Percentiles rank a stretch among this genome's conserved stretches.
phyloP scores from a whole-genome alignment of 1,140 invertebrate species.

The Holotrichia oblita region DNA sequence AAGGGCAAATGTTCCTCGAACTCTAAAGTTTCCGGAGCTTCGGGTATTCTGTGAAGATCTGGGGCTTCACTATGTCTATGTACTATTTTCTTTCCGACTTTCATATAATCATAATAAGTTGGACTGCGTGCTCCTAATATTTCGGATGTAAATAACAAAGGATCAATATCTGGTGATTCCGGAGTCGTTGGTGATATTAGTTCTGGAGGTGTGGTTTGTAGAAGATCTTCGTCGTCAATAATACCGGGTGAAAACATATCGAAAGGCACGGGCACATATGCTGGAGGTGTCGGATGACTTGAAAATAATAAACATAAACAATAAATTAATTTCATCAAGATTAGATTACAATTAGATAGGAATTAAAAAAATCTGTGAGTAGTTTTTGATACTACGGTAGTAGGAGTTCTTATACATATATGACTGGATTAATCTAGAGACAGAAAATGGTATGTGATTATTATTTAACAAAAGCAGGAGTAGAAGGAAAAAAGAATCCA shows the following conservation, averaged over 20 bases:
- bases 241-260: neutral
- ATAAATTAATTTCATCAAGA: too few relatives aligned
- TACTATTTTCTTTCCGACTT: neutral
- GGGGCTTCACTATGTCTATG: neutral
- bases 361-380: too few relatives aligned
- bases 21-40: neutral
- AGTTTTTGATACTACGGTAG: too few relatives aligned
- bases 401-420: too few relatives aligned
- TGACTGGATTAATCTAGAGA: too few relatives aligned
- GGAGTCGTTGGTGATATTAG: neutral
- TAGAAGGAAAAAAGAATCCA: too few relatives aligned
- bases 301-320: neutral
- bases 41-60: neutral
- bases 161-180: slow-evolving; percentile 2
- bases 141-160: neutral
- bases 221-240: neutral
- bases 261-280: neutral
- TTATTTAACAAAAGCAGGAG: too few relatives aligned
- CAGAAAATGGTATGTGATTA: too few relatives aligned
- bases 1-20: neutral
- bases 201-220: neutral
- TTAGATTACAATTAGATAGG: too few relatives aligned
- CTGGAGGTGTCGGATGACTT: neutral
- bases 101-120: neutral
- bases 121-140: neutral